phyloP scores from a whole-genome alignment of 2,888 invertebrate species.

The Epinotia bilunana region DNA sequence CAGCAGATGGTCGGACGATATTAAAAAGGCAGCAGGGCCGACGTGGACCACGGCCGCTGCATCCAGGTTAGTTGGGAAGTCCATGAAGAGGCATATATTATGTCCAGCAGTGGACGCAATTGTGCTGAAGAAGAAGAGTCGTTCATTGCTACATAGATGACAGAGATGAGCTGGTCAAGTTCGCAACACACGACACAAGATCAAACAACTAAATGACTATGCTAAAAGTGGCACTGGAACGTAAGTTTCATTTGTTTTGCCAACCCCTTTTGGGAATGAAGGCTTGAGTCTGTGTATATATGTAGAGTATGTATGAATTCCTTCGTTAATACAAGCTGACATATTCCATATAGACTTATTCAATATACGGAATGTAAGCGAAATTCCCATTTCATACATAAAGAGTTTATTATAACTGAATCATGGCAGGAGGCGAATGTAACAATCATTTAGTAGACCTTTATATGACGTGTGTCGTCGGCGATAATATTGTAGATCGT shows the following conservation, averaged over 20 bases:
- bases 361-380: not conserved
- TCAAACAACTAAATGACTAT: too few relatives aligned
- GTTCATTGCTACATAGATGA: not conserved
- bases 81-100: too few relatives aligned
- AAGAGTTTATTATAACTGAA: conserved; percentile 1
- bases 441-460: not conserved
- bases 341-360: not conserved
- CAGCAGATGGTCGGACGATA: too few relatives aligned
- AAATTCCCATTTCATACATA: not conserved
- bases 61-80: too few relatives aligned
- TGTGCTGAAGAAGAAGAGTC: not conserved
- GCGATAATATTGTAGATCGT: not conserved
- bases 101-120: too few relatives aligned
- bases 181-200: not conserved
- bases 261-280: too few relatives aligned
- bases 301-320: not conserved
- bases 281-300: too few relatives aligned
- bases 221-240: not conserved
- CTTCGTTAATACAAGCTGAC: conserved; percentile 4
- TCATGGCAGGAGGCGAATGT: not conserved
- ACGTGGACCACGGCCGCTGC: too few relatives aligned
- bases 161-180: not conserved
- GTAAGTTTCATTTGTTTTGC: not conserved
- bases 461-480: not conserved
- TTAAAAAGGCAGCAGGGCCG: too few relatives aligned